These are phyloP conservation scores for Adrianichthys oophorus DNA, from an alignment of 2,797 vertebrate genomes.

Conservation along the genomic window DNA sequence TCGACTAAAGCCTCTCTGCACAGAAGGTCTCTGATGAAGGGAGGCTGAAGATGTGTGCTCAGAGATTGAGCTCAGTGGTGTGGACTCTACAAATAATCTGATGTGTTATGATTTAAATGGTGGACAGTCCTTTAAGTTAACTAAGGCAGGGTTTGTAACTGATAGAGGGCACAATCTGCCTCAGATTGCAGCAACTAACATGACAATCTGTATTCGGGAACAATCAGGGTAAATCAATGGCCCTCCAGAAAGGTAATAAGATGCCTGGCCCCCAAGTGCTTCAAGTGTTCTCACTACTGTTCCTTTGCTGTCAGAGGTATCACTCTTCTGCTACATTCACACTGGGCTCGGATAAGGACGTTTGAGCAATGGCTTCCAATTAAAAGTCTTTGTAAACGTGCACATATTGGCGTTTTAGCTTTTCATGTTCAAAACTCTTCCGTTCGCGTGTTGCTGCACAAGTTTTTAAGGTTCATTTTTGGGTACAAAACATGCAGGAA, in stretches of 20 bases:
- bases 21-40: conserved; percentile 27
- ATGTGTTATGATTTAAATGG: conserved; percentile 21
- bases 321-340: neutral
- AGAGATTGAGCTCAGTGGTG: conserved; percentile 20
- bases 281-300: conserved; percentile 73
- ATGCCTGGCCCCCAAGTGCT: conserved; percentile 43
- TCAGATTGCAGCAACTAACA: conserved; percentile 26
- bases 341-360: too few species aligned
- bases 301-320: conserved; percentile 65
- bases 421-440: too few species aligned
- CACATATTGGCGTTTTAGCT: too few species aligned
- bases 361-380: too few species aligned
- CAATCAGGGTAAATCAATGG: conserved; percentile 25
- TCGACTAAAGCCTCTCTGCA: conserved; percentile 47
- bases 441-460: too few species aligned
- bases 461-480: too few species aligned
- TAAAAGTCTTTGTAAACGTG: too few species aligned
- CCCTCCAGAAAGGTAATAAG: conserved; percentile 33
- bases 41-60: conserved; percentile 51
- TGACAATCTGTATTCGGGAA: conserved; percentile 26
- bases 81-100: conserved; percentile 12
- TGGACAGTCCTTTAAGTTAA: conserved; percentile 41
- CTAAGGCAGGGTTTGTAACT: conserved; percentile 17
- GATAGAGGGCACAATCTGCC: conserved; percentile 30
- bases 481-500: too few species aligned